Base-by-base conservation (phyloP, 2,113 vertebrate genomes). In the Benitochromis conjunctus region DNA sequence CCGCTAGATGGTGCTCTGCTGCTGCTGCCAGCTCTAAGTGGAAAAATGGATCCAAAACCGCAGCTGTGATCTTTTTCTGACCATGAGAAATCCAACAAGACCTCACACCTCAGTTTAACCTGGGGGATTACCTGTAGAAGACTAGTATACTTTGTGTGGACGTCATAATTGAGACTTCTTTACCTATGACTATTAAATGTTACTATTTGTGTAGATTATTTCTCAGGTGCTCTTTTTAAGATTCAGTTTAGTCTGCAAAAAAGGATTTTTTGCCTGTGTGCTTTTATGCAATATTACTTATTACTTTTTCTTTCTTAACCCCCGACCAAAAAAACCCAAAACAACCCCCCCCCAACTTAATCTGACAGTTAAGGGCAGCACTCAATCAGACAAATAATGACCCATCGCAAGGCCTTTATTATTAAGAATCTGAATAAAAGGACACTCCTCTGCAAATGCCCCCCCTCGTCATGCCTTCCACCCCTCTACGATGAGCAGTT, bases 121-220 rank as follows among this genome's bases (percentile, higher is more conserved):
- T 11, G 66, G 41, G 66, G 9, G 0, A 26, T 74, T 74, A 29
- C 21, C 24, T 48, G 14, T 48, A 11, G 66, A 46, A 14, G 21
- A 7, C 24, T 48, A 11, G 41, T 48, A 6, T 29, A 29, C 41
- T 74, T 48, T 48, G 21, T 29, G 38, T 74, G 66, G 66, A 46
- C 3, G 3, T 1, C 13, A 71, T 46, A 5, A 71, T 24, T 26
- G 24, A 74, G 66, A 11, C 9, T 48, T 74, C 0, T 10, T 43
- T 48, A 26, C 0, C 41, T 26, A 29, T 14, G 16, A 46, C 18
- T 74, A 46, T 48, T 48, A 74, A 5, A 48, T 29, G 21, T 71
- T 46, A 16, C 48, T 71, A 29, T 48, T 74, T 0, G 0, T 29
- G 13, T 46, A 26, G 21, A 26, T 11, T 74, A 46, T 74, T 71